Base-by-base conservation (phyloP, 2,113 vertebrate species). In the Rostratula benghalensis region DNA sequence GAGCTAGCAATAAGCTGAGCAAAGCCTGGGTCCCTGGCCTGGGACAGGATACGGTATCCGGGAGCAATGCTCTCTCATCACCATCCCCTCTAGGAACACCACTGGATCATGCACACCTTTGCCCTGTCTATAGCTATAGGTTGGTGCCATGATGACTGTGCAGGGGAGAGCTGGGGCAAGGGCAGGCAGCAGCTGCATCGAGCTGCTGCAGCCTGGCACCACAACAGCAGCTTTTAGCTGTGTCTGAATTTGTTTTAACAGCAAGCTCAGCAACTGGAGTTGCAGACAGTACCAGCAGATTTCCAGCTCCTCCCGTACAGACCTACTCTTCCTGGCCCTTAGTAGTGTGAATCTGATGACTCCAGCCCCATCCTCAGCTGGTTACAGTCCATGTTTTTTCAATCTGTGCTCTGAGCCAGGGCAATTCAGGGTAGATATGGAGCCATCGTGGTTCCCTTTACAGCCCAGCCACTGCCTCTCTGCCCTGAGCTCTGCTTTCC, bases 171-270 rank as follows among this genome's bases (percentile, higher is more conserved):
- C 73, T 91, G 60, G 41, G 74, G 77, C 43, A 35, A 56, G 37
- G 51, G 56, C 64, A 84, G 51, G 56, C 64, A 84, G 50, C 53
- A 60, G 48, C 77, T 89, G 43, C 73, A 63, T 17, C 0, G 1
- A 65, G 64, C 68, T 94, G 50, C 59, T 91, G 78, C 84, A 93
- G 45, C 51, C 79, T 95, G 74, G 82, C 77, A 81, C n/a, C 33
- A 1, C 23, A 18, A 13, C 3, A 2, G 39, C 23, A 64, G 57
- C 75, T 93, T 92, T 90, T 54, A 54, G 37, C 59, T 86, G 28
- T n/a, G 22, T 77, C 71, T 53, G 64, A 57, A 67, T 80, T 80
- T 64, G 50, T 82, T 90, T 2, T 7, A 57, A 25, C 27, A 43
- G 46, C 17, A 5, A 86, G 33, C 63, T 60, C 82, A 78, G 88